These are phyloP conservation scores for Semnopithecus entellus DNA, from an alignment of 2,113 vertebrate genomes.

Conservation along the genomic window DNA sequence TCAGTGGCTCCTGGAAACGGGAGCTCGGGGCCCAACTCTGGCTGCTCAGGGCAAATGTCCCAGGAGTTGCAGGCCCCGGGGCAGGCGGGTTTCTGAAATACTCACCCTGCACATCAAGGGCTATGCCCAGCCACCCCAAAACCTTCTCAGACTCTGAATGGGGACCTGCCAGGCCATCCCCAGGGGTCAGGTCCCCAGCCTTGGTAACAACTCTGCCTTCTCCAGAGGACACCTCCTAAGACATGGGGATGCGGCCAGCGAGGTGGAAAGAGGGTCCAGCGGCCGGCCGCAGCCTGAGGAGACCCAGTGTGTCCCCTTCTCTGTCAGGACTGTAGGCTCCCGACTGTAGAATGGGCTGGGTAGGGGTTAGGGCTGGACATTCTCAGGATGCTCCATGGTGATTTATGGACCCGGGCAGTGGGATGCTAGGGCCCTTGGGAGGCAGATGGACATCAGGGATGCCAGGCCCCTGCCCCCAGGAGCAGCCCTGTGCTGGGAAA, in stretches of 20 bases:
- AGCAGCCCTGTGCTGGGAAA: not conserved
- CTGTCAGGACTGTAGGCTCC: accelerated
- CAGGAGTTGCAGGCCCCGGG: too few relatives aligned
- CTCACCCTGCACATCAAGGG: not conserved
- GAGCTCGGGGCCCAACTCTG: not conserved
- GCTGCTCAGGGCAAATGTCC: not conserved
- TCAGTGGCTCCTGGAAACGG: accelerated
- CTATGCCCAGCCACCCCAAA: not conserved
- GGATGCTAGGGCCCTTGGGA: not conserved
- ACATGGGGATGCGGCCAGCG: accelerated
- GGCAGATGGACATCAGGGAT: not conserved
- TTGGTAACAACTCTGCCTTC: not conserved
- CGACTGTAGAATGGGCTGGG: not conserved
- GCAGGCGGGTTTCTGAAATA: not conserved
- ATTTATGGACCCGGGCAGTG: accelerated
- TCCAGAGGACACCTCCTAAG: too few relatives aligned
- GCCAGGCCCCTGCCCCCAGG: not conserved
- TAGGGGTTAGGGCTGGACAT: not conserved
- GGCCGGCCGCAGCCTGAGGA: accelerated
- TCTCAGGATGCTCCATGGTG: not conserved
- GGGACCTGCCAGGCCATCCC: not conserved
- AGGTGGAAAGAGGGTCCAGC: not conserved
- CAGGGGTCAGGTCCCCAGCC: too few relatives aligned
- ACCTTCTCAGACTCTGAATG: not conserved
- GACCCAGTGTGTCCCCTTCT: accelerated